A percentile compares a stretch with the other conserved stretches of the same genome.
phyloP scores from a whole-genome alignment of 2,113 vertebrate genomes.

The Lophura nycthemera region DNA sequence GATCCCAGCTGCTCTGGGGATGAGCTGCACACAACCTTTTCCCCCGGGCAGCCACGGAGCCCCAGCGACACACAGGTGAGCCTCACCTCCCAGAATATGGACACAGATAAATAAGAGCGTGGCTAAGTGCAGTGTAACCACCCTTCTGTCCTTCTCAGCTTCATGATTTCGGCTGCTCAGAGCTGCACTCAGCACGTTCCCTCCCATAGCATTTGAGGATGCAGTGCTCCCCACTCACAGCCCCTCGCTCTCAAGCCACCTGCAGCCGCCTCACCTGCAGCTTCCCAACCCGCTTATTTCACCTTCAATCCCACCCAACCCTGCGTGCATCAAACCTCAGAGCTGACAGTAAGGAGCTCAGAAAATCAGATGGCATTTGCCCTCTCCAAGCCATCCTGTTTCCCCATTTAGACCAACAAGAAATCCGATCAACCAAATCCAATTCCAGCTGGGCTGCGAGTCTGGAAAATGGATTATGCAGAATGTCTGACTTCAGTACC shows the following conservation, averaged over 20 bases:
- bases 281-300: background rate
- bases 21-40: background rate
- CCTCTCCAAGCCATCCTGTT: background rate
- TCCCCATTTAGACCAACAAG: slow-evolving; percentile 34
- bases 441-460: slow-evolving; percentile 13
- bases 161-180: background rate
- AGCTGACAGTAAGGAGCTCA: background rate
- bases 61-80: background rate
- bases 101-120: rapidly evolving
- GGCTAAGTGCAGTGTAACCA: rapidly evolving
- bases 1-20: background rate
- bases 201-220: background rate
- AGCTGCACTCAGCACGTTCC: background rate
- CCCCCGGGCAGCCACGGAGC: background rate
- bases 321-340: background rate
- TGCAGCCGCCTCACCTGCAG: background rate
- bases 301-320: background rate
- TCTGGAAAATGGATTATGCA: slow-evolving; percentile 58
- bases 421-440: slow-evolving; percentile 73
- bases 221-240: rapidly evolving
- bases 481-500: background rate
- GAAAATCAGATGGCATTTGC: background rate
- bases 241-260: no score
- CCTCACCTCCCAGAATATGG: background rate
- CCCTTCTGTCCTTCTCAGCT: background rate